phyloP scores from a whole-genome alignment of 64 coral and sea anemone species.

The Montipora cactus region DNA sequence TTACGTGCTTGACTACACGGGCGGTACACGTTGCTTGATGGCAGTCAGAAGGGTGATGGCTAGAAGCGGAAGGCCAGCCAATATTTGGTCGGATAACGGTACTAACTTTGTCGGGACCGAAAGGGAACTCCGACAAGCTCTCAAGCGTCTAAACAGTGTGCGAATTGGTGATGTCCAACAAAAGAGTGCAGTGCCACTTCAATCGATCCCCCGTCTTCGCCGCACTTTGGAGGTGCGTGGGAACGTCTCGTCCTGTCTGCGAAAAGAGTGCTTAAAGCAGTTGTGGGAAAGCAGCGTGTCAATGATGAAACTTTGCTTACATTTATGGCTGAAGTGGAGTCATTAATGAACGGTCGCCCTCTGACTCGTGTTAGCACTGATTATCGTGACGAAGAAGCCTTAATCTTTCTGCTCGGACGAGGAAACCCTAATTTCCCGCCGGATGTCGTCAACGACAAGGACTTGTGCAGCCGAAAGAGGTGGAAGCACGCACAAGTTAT shows the following conservation, averaged over 20 bases:
- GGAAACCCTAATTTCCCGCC: constrained; percentile 58
- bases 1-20: no score
- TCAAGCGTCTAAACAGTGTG: background rate
- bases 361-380: constrained; percentile 68
- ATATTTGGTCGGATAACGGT: no score
- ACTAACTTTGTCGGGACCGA: background rate
- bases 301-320: constrained; percentile 68
- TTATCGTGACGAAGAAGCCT: constrained; percentile 52
- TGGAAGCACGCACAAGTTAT: constrained; percentile 73
- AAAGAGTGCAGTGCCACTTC: constrained; percentile 46
- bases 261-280: constrained; percentile 34
- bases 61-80: no score
- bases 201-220: constrained; percentile 50
- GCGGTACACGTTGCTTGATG: background rate
- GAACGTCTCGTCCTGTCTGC: constrained; percentile 25
- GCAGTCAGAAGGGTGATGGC: constrained; percentile 29
- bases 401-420: constrained; percentile 70
- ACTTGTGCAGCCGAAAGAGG: constrained; percentile 62
- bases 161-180: constrained; percentile 20
- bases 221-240: constrained; percentile 36
- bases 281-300: constrained; percentile 53
- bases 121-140: constrained; percentile 25
- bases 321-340: constrained; percentile 67
- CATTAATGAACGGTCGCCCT: constrained; percentile 65
- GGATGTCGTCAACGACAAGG: constrained; percentile 19